Conservation (phyloP, 1,140 invertebrate genomes). For the Brachionus rubens region DNA sequence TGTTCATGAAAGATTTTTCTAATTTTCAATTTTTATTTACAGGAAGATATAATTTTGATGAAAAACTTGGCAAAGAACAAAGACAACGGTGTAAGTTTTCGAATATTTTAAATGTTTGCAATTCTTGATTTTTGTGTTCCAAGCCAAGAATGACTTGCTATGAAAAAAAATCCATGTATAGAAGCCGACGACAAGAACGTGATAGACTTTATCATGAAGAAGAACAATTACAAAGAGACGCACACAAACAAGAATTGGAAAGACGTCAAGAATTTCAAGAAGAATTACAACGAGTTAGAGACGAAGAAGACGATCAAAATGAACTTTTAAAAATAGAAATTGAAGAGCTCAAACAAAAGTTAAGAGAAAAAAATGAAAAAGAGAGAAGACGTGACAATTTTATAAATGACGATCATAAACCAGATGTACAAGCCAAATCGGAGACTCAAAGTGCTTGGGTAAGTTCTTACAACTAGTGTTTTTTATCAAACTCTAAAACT, state of each 20-base stretch:
- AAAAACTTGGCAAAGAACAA: background rate
- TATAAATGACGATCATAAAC: background rate
- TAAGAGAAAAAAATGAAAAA: background rate
- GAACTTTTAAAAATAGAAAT: background rate
- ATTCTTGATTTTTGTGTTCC: background rate
- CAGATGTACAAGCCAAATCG: background rate
- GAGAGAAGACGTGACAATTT: background rate
- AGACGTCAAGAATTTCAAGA: background rate
- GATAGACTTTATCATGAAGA: slow-evolving; percentile 20
- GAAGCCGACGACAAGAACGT: background rate
- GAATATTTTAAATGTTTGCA: background rate
- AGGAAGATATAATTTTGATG: slow-evolving; percentile 31
- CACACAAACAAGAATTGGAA: background rate
- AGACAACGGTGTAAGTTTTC: background rate
- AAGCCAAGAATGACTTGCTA: slow-evolving; percentile 1
- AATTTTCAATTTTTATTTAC: background rate
- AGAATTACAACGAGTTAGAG: background rate
- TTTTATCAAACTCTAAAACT: no score
- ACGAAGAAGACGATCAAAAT: background rate
- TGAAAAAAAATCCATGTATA: slow-evolving; percentile 8
- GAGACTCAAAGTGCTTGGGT: background rate
- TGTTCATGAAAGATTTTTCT: no score
- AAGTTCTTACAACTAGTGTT: no score
- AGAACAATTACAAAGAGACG: background rate
- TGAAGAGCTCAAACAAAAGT: background rate